These are phyloP conservation scores for Tachysurus vachellii DNA, from an alignment of 2,113 vertebrate genomes.

Conservation along the genomic window DNA sequence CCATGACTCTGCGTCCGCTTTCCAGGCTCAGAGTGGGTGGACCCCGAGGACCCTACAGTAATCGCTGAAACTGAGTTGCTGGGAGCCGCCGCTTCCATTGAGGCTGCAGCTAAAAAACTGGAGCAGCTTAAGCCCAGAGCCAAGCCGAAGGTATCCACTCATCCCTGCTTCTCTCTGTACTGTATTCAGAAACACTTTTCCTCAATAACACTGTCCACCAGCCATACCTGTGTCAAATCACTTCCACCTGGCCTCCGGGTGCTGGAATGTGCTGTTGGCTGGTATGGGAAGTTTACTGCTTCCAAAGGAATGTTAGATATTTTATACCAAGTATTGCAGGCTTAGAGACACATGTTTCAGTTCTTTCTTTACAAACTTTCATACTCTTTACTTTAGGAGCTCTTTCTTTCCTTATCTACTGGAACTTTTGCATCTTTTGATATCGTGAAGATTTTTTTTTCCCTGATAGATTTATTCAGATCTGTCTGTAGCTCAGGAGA, in stretches of 20 bases:
- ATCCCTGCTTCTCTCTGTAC: slow-evolving; percentile 42
- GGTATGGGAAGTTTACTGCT: background rate
- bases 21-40: slow-evolving; percentile 91
- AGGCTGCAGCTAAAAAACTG: slow-evolving; percentile 97
- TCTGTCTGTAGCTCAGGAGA: slow-evolving; percentile 57
- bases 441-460: slow-evolving; percentile 59
- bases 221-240: slow-evolving; percentile 37
- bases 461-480: slow-evolving; percentile 60
- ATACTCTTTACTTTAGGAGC: no score
- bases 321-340: background rate
- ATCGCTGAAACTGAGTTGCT: slow-evolving; percentile 95
- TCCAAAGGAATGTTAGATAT: background rate
- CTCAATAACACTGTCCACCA: slow-evolving; percentile 8
- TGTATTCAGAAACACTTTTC: slow-evolving; percentile 25
- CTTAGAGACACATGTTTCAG: background rate
- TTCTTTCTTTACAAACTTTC: background rate
- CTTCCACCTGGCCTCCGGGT: slow-evolving; percentile 6
- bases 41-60: slow-evolving; percentile 95
- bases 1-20: background rate
- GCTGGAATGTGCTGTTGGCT: slow-evolving; percentile 32
- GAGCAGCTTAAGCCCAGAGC: slow-evolving; percentile 96
- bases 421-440: background rate
- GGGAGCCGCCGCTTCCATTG: slow-evolving; percentile 95
- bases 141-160: slow-evolving; percentile 88
- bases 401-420: background rate